These are phyloP conservation scores for Ammodytes dubius DNA, from an alignment of 2,113 vertebrate genomes.

Conservation along the genomic window DNA sequence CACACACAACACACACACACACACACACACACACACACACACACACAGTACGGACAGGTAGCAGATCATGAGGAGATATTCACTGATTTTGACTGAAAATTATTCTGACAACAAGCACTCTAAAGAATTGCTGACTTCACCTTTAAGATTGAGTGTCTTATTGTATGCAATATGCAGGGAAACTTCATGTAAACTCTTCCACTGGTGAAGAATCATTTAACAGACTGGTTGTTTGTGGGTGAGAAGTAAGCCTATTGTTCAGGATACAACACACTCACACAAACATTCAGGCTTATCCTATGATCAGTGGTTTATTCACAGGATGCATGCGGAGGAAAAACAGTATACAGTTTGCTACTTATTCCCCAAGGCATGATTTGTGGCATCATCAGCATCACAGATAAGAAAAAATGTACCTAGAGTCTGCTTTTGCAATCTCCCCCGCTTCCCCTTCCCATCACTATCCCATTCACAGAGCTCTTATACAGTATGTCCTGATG, in stretches of 20 bases:
- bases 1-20: too few relatives aligned
- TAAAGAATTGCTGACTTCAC: too few relatives aligned
- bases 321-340: constrained; percentile 66
- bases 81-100: too few relatives aligned
- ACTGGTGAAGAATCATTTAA: not conserved
- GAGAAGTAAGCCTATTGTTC: constrained; percentile 3
- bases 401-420: constrained; percentile 39
- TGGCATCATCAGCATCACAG: constrained; percentile 60
- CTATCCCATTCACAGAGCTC: constrained; percentile 2
- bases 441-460: not conserved
- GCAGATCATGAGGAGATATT: too few relatives aligned
- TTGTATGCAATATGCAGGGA: not conserved
- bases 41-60: too few relatives aligned
- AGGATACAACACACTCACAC: constrained; percentile 15
- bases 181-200: not conserved
- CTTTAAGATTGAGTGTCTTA: too few relatives aligned
- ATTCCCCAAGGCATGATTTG: constrained; percentile 57
- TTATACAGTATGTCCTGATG: not conserved
- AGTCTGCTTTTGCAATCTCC: constrained; percentile 18
- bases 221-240: constrained; percentile 21
- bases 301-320: constrained; percentile 41
- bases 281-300: constrained; percentile 7
- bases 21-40: too few relatives aligned
- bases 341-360: constrained; percentile 34
- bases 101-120: too few relatives aligned